Evolutionary conservation across 1,140 invertebrate genomes (phyloP), one percentile per base, ranked within the genome.

Genomic region (Drepana arcuata): DNA sequence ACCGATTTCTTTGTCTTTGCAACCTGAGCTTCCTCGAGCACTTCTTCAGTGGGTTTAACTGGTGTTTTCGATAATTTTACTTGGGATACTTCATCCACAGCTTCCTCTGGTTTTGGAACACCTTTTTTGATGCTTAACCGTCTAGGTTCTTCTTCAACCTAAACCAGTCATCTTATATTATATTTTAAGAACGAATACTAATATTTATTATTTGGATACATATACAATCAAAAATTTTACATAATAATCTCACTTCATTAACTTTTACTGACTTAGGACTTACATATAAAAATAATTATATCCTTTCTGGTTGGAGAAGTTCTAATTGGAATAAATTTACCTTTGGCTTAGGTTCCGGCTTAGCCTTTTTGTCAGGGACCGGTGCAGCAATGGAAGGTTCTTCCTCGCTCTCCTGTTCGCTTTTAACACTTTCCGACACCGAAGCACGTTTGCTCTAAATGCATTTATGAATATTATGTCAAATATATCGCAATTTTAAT

Each of bases 21-120:
- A 16, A 53, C 53, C 46, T 81, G 65, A 16, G 68, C 65, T 58
- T 83, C 71, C 47, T 79, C 77, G 41, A 51, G 36, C 43, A 49
- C 56, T 55, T 79, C 68, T 52, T 86, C 83, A 14, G 66, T 67
- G 18, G 78, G 71, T 57, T 85, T 85, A 36, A 47, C 60, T 10
- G 85, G 75, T 55, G 71, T 52, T 46, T 83, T 85, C 16, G 70
- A 67, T 52, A 85, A 65, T 73, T 84, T 82, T 14, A 74, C 60
- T 44, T 78, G 60, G 16, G 72, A 67, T 33, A 82, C 31, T 52
- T 82, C 78, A 48, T 88, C 88, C 60, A 84, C 67, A 51, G 87
- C 84, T 57, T 84, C 77, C 57, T 85, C 84, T 37, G 71, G 64
- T 80, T 85, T 87, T 26, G 84, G 83, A 49, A 86, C 66, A 60